A percentile compares a stretch with the other conserved stretches of the same genome.
Evolutionary conservation across 2,888 invertebrate species (phyloP).

Genomic region (Xestia rhomboidea): DNA sequence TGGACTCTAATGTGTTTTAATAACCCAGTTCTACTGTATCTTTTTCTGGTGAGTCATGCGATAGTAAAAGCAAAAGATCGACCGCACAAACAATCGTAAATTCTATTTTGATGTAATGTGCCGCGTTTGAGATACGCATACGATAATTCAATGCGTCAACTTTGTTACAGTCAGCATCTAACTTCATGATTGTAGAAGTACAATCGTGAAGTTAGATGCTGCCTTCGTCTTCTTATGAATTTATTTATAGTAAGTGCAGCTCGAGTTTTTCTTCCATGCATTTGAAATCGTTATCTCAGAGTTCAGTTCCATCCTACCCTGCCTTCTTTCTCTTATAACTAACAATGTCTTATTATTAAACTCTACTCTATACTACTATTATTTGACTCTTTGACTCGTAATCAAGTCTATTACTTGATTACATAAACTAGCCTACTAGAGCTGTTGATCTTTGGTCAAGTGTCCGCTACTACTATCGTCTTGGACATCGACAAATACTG

Average conservation of each 20-base stretch:
- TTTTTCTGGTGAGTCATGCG: conserved; percentile 2
- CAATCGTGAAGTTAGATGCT: no score
- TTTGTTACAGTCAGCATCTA: background rate
- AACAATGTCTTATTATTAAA: background rate
- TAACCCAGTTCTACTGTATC: background rate
- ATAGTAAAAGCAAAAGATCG: conserved; percentile 24
- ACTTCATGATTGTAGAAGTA: no score
- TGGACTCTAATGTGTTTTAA: background rate
- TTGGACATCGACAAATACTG: conserved; percentile 42
- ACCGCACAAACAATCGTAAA: conserved; percentile 28
- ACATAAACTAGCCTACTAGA: conserved; percentile 27
- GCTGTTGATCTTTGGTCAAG: conserved; percentile 52
- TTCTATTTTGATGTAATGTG: conserved; percentile 17
- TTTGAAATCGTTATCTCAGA: background rate
- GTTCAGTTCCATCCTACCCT: background rate
- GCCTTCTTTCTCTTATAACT: background rate
- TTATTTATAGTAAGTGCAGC: background rate
- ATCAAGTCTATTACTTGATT: conserved; percentile 11
- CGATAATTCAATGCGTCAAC: background rate
- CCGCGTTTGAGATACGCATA: background rate
- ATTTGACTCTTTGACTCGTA: background rate
- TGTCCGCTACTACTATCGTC: conserved; percentile 39
- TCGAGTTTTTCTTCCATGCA: background rate
- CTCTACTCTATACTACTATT: no score
- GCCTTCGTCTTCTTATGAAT: background rate